phyloP scores from a whole-genome alignment of 2,797 vertebrate species.

The Oreochromis grahami region DNA sequence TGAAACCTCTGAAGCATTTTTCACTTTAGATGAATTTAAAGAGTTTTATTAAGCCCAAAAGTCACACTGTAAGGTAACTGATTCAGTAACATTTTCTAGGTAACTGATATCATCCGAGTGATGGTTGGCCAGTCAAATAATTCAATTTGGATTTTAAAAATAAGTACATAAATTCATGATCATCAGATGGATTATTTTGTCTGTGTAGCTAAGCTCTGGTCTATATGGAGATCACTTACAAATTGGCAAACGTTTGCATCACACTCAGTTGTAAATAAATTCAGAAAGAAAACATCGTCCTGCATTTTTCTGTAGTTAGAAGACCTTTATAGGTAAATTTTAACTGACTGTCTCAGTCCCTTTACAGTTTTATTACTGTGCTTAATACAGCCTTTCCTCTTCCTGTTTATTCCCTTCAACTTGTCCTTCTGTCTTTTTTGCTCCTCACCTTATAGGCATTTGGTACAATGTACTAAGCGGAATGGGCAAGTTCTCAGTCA shows the following conservation, averaged over 20 bases:
- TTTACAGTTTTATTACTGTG: background rate
- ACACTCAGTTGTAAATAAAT: background rate
- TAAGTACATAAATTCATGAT: background rate
- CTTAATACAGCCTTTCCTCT: background rate
- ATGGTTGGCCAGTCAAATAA: background rate
- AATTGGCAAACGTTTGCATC: background rate
- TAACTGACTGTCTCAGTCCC: background rate
- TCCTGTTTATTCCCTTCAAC: background rate
- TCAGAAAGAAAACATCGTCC: background rate
- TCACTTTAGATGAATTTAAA: accelerated
- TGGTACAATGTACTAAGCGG: constrained; percentile 96
- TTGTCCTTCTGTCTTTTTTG: background rate
- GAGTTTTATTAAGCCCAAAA: background rate
- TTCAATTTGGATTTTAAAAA: background rate
- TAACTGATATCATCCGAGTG: background rate
- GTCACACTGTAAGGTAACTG: background rate
- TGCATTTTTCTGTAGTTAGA: background rate
- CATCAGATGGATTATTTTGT: background rate
- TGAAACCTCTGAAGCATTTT: background rate
- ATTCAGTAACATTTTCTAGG: background rate
- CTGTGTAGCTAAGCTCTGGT: background rate
- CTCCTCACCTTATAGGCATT: constrained; percentile 78
- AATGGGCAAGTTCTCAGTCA: constrained; percentile 95
- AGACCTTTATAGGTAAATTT: background rate
- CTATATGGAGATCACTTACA: background rate